Base-by-base conservation (phyloP, 2,888 invertebrate genomes). In the Tachina lurida region DNA sequence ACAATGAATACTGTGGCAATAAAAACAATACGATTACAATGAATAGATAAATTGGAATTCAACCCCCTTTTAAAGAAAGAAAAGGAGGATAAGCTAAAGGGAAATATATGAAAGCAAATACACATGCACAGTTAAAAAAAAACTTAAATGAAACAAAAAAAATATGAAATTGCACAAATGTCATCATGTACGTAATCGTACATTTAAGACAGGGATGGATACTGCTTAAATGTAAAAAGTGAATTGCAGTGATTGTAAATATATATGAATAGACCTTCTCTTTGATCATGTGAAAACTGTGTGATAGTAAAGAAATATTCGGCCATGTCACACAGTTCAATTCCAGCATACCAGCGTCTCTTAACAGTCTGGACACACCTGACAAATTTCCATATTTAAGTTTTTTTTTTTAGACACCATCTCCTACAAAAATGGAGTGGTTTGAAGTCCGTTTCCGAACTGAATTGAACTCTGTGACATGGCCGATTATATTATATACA, bases 1-100 rank as follows among this genome's bases (percentile, higher is more conserved):
- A 41, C 22, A 58, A 52, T 52, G n/a, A 54, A 54, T 3, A 49
- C n/a, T 54, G 71, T 76, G 43, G 15, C 49, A 49, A 45, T 12
- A 58, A 73, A 75, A 87, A 87, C 87, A 88, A 88, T 85, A 87
- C 87, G 83, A 89, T 39, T 19, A 62, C 10, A 52, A 52, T 49
- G n/a, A n/a, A 13, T 15, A 19, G 22, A 63, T 63, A 22, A 70
- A 54, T 52, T 19, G 47, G 13, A 45, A 73, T 52, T 68, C 67
- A 78, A 54, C 73, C 73, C 54, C 22, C 17, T 31, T 31, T 31
- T 7, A 31, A 31, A 31, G 31, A 31, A 31, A 31, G 31, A 43
- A 68, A 62, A 58, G 54, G 47, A 47, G 70, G 43, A 54, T 56
- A 17, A 62, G 12, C n/a, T 22, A 52, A 22, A 22, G 49, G 39